A percentile compares a stretch with the other conserved stretches of the same genome.
Conservation (phyloP, 2,113 vertebrate genomes). For the Periophthalmodon schlosseri region DNA sequence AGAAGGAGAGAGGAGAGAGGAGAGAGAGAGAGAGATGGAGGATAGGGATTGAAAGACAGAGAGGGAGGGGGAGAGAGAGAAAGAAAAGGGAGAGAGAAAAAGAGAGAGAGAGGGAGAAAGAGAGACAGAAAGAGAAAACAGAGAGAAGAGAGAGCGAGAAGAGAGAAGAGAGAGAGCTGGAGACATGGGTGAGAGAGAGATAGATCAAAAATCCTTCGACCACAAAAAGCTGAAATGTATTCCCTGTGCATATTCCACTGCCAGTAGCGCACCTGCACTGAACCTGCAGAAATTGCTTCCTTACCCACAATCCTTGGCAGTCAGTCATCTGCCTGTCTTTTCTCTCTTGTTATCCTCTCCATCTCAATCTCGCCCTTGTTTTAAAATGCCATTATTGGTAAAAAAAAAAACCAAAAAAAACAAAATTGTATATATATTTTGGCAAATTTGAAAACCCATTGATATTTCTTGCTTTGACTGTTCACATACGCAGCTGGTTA, state of each 20-base stretch:
- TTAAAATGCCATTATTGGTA: slow-evolving; percentile 31
- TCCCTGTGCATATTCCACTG: slow-evolving; percentile 23
- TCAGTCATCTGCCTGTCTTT: slow-evolving; percentile 59
- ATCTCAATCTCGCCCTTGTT: slow-evolving; percentile 40
- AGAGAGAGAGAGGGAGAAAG: background rate
- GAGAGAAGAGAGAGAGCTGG: too few relatives aligned
- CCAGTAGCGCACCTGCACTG: slow-evolving; percentile 39
- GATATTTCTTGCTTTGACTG: too few relatives aligned
- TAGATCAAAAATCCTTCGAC: slow-evolving; percentile 24
- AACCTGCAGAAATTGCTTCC: slow-evolving; percentile 51
- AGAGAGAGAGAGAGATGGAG: too few relatives aligned
- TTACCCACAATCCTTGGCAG: slow-evolving; percentile 49
- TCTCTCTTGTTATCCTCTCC: slow-evolving; percentile 45
- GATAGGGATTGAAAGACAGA: too few relatives aligned
- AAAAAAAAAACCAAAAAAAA: slow-evolving; percentile 16
- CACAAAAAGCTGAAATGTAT: slow-evolving; percentile 39
- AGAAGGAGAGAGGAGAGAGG: too few relatives aligned
- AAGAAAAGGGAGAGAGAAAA: too few relatives aligned
- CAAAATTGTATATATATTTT: background rate
- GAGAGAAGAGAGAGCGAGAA: too few relatives aligned
- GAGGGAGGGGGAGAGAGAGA: too few relatives aligned
- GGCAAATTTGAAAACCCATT: too few relatives aligned
- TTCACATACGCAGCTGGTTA: too few relatives aligned
- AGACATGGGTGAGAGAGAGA: background rate
- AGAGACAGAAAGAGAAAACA: too few relatives aligned